phyloP scores from a whole-genome alignment of 2,888 invertebrate genomes.

The Lepeophtheirus nordmannii region DNA sequence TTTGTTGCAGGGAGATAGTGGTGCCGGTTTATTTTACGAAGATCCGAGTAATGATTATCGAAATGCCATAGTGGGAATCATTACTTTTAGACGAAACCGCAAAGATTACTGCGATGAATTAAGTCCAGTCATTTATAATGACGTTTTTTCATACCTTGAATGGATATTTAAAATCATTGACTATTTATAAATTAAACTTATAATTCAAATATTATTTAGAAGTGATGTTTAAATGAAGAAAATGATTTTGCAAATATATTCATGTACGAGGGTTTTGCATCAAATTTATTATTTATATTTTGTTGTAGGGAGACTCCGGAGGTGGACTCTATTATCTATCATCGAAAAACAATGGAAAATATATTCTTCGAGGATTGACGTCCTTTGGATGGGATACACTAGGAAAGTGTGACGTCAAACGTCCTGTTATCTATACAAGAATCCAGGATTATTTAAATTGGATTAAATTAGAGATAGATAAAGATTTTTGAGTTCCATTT shows the following conservation, averaged over 20 bases:
- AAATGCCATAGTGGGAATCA: not conserved
- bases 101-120: not conserved
- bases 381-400: constrained; percentile 6
- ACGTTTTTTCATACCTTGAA: not conserved
- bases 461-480: not conserved
- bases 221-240: too few relatives aligned
- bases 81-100: not conserved
- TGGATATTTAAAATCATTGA: not conserved
- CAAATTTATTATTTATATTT: too few relatives aligned
- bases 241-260: too few relatives aligned
- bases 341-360: not conserved
- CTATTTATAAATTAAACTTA: too few relatives aligned
- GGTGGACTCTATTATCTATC: not conserved
- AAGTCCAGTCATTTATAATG: not conserved
- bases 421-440: not conserved
- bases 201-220: too few relatives aligned
- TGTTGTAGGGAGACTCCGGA: not conserved
- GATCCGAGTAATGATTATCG: not conserved
- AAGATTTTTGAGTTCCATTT: too few relatives aligned
- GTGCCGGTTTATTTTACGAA: not conserved
- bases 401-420: not conserved
- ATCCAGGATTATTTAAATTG: not conserved
- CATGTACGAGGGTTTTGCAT: too few relatives aligned
- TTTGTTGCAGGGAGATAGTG: not conserved
- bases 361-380: not conserved